Percentiles rank a stretch among this genome's conserved stretches.
These are phyloP conservation scores for Campylomormyrus numenius DNA, from an alignment of 2,113 vertebrate genomes.

Conservation along the genomic window DNA sequence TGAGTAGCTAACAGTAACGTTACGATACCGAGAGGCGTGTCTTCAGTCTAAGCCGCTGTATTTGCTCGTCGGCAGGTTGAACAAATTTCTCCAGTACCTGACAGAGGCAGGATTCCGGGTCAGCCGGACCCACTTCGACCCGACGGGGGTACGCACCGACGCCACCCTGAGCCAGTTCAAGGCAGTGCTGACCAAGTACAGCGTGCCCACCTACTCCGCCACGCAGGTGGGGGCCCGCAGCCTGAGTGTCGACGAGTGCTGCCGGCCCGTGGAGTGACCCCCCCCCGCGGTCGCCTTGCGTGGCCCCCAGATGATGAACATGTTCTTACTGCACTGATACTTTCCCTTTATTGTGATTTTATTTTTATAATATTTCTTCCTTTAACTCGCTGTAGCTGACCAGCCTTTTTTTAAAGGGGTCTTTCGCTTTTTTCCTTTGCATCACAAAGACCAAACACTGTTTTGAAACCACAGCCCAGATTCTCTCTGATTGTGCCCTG, in stretches of 20 bases:
- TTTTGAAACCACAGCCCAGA: neutral
- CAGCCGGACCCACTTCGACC: slow-evolving; percentile 93
- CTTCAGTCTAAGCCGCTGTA: neutral
- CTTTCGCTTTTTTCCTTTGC: neutral
- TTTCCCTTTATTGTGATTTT: neutral
- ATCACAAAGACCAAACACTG: neutral
- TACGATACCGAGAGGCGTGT: too few relatives aligned
- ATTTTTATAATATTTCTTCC: neutral
- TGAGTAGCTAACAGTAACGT: too few relatives aligned
- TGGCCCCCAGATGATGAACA: neutral
- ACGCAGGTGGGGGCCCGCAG: slow-evolving; percentile 46
- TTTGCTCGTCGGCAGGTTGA: slow-evolving; percentile 64
- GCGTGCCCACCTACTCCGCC: slow-evolving; percentile 68
- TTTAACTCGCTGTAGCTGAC: neutral
- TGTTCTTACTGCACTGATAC: slow-evolving; percentile 20
- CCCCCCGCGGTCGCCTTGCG: neutral
- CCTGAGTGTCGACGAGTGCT: slow-evolving; percentile 39
- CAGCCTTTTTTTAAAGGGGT: neutral
- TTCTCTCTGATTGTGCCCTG: neutral
- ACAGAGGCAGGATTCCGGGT: slow-evolving; percentile 86
- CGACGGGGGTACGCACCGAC: slow-evolving; percentile 85
- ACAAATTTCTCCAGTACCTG: slow-evolving; percentile 85
- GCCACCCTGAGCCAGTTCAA: slow-evolving; percentile 81
- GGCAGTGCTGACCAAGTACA: slow-evolving; percentile 81
- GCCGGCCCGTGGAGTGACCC: slow-evolving; percentile 27